Percentiles rank a stretch among this genome's conserved stretches.
These are phyloP conservation scores for Anas platyrhynchos DNA, from an alignment of 2,113 vertebrate genomes.

Conservation along the genomic window DNA sequence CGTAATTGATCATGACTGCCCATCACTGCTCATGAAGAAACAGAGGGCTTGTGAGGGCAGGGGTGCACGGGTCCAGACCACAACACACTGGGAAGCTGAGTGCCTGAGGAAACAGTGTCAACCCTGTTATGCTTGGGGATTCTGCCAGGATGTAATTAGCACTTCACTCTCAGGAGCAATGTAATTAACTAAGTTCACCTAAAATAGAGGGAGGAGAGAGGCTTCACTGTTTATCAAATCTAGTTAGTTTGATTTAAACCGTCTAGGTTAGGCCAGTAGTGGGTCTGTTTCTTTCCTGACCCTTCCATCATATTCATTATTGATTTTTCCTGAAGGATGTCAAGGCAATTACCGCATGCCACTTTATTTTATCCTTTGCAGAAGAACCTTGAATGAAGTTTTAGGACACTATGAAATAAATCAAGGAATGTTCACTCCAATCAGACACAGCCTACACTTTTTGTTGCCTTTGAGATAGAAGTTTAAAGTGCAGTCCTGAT, in stretches of 20 bases:
- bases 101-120: neutral
- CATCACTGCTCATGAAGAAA: neutral
- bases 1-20: neutral
- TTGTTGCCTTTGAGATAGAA: slow-evolving; percentile 38
- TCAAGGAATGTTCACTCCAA: slow-evolving; percentile 63
- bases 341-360: slow-evolving; percentile 59
- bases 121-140: neutral
- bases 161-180: neutral
- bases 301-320: slow-evolving; percentile 68
- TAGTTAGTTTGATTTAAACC: slow-evolving; percentile 51
- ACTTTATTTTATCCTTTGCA: slow-evolving; percentile 51
- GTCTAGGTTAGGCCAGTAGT: slow-evolving; percentile 10
- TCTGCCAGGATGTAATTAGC: neutral
- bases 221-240: slow-evolving; percentile 42
- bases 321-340: slow-evolving; percentile 70
- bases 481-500: slow-evolving; percentile 60
- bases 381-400: slow-evolving; percentile 50
- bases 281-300: slow-evolving; percentile 50
- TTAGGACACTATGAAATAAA: slow-evolving; percentile 68
- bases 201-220: neutral
- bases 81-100: neutral
- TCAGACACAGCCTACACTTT: slow-evolving; percentile 49
- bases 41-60: neutral
- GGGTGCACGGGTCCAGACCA: neutral
- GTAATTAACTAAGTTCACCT: neutral